Base-by-base conservation (phyloP, 2,888 invertebrate genomes). In the Liodrosophila aerea region DNA sequence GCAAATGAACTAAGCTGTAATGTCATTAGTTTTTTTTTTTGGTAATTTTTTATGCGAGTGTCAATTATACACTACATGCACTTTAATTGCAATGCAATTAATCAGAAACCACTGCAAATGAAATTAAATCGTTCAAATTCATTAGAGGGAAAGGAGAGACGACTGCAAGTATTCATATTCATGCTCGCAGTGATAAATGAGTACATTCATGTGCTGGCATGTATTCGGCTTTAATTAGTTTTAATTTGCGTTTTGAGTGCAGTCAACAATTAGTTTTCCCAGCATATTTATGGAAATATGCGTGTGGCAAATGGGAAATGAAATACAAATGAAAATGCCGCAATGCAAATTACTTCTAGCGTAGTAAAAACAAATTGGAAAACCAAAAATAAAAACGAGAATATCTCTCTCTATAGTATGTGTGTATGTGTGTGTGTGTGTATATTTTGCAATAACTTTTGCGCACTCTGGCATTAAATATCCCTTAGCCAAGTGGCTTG, bases 51-150 rank as follows among this genome's bases (percentile, higher is more conserved):
- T 46, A 36, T 44, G 59, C 39, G 50, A 59, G 40, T 46, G 49
- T 37, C 15, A 64, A 45, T 52, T 64, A 52, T 64, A 64, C 37
- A 50, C 41, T 71, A 64, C 54, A 64, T 59, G 64, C 72, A 53
- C 46, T 73, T 71, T 58, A 65, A 61, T 64, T 71, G 57, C 67
- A 71, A 47, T 50, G 82, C 58, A 76, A 82, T 78, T 76, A 76
- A 78, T 68, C 59, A 57, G 31, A 74, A 54, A 31, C 33, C 53
- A 15, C 41, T 49, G 47, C 61, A 67, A 73, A 61, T 73, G 57
- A 64, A 59, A 68, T 49, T 31, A 43, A 64, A 67, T 54, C 56
- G 52, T 31, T 62, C 51, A 47, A 51, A 51, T 53, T 0, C 22
- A 15, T 29, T n/a, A n/a, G n/a, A n/a, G n/a, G 27, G 15, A 13